Evolutionary conservation across 2,888 invertebrate species (phyloP), one percentile per base, ranked within the genome.

Genomic region (Agrochola lychnidis): DNA sequence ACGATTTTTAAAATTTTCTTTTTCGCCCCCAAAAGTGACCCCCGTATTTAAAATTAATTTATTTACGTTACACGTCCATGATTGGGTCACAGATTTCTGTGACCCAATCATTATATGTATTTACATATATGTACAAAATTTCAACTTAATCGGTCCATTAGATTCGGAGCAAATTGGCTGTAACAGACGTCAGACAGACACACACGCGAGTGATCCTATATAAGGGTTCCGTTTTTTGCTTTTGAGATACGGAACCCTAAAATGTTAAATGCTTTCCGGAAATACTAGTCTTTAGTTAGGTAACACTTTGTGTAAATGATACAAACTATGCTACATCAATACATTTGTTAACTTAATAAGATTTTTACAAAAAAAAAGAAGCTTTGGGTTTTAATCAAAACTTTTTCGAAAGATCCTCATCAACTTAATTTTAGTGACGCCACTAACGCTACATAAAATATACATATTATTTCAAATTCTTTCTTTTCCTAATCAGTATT

Each of bases 401-500:
- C 25, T 14, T 51, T 45, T 22, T 36, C 42, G 42, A 5, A 62
- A 45, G 42, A 53, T 53, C 10, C 30, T 48, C 30, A 25, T 36
- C 2, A 51, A 45, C 1, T 0, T 51, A 22, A 74, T 57, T 66
- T 40, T 22, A 76, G n/a, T 64, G 5, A 73, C 73, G 48, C 70
- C 71, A 79, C 69, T 71, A 69, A 74, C 22, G 61, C 40, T 36
- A 22, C 69, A n/a, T 45, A 71, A 71, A 61, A 78, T 64, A 71
- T 30, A 30, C 30, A 30, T 57, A 78, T 73, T 51, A 68, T 63
- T 45, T 36, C 12, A 45, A 25, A n/a, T 69, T 72, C 22, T 57
- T 72, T 30, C 45, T 59, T 70, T 80, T 25, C 57, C 53, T 69
- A 68, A 73, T 76, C 72, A 81, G 75, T 83, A 79, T 80, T 82